Evolutionary conservation across 2,797 vertebrate genomes (phyloP).

Genomic region (Falco columbarius): DNA sequence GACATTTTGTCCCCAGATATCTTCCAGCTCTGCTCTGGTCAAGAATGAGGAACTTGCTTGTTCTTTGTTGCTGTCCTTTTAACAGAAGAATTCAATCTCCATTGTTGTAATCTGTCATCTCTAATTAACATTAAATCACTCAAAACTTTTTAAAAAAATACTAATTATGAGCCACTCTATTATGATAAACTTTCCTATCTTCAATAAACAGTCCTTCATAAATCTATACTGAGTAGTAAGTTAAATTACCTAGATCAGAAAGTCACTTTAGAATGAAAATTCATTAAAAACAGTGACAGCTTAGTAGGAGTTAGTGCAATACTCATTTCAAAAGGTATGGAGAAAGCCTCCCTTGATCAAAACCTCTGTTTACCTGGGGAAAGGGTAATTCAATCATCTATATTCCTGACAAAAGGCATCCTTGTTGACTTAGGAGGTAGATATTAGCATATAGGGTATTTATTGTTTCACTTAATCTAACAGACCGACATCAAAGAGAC

Average conservation of each 20-base stretch:
- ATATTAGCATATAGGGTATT: conserved; percentile 23
- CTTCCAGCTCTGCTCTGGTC: not conserved
- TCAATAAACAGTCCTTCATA: conserved; percentile 10
- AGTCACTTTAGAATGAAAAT: not conserved
- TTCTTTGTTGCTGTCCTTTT: not conserved
- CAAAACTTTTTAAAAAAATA: not conserved
- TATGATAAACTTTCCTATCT: not conserved
- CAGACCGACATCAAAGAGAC: not conserved
- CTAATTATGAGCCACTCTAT: not conserved
- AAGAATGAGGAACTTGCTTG: not conserved
- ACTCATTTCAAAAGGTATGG: not conserved
- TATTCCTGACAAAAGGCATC: conserved; percentile 29
- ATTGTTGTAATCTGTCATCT: not conserved
- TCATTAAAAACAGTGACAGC: conserved; percentile 1
- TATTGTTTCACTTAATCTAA: conserved; percentile 51
- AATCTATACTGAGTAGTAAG: not conserved
- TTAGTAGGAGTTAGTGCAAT: not conserved
- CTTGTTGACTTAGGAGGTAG: conserved; percentile 19
- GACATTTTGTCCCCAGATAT: not conserved
- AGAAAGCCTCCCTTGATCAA: conserved; percentile 9
- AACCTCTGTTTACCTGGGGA: conserved; percentile 11
- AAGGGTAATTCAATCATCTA: conserved; percentile 53
- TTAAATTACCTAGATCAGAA: conserved; percentile 21
- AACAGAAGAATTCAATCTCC: not conserved
- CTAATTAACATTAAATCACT: not conserved